Base-by-base conservation (phyloP, 2,888 invertebrate genomes). In the Lasioglossum morio region DNA sequence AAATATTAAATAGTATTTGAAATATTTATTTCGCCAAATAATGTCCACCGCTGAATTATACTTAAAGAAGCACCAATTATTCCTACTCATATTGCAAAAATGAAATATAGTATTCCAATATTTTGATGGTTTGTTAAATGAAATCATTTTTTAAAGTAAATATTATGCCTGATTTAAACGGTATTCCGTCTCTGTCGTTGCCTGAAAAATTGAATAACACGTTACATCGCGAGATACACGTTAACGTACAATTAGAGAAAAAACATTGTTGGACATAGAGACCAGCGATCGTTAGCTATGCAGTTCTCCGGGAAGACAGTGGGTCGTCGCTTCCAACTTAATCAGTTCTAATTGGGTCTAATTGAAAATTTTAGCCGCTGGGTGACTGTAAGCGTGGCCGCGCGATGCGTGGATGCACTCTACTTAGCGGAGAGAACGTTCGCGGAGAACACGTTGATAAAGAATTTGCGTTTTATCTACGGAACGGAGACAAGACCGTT, bases 291-390 rank as follows among this genome's bases (percentile, higher is more conserved):
- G 66, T 40, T 30, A 27, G 72, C 53, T 46, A n/a, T n/a, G 57
- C 60, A 46, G 16, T 40, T 40, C 34, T 66, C 74, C 70, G 63
- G 80, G 34, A 72, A 77, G 60, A 70, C 74, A 40, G n/a, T 63
- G 34, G 34, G 53, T 78, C 34, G 63, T 0, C 46, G 63, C 40
- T 74, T 74, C 12, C 60, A n/a, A 77, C 66, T 74, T 85, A 88
- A 92, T 86, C 73, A 90, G 83, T 40, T 78, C 86, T 80, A 86
- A 92, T 92, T 91, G 87, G 82, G 46, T 70, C 37, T 88, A 91
- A 92, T 91, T 89, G 87, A 88, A 84, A 88, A 89, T 82, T 86
- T 90, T 86, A 89, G 83, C 66, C 69, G 69, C 74, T 69, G 57
- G 23, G 63, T 53, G 57, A 77, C 57, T 46, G 46, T 74, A 57